These are phyloP conservation scores for Oligia strigilis DNA, from an alignment of 2,888 invertebrate genomes.

Conservation along the genomic window DNA sequence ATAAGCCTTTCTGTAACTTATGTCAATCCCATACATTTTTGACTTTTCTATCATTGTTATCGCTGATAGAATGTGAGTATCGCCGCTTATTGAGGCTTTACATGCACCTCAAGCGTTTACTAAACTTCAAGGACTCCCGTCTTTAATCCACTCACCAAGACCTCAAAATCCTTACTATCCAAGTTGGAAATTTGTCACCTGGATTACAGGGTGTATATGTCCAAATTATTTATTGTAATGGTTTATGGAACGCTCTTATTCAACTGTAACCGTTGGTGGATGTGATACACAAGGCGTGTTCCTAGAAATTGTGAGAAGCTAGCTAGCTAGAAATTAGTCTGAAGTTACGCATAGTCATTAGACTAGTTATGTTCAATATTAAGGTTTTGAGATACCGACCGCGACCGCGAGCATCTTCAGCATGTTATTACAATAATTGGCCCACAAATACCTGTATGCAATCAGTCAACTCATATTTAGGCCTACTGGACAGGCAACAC, in stretches of 20 bases:
- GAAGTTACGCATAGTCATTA: too few relatives aligned
- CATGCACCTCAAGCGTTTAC: too few relatives aligned
- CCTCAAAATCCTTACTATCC: neutral
- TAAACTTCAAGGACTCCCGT: neutral
- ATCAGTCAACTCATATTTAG: too few relatives aligned
- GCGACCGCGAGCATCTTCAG: too few relatives aligned
- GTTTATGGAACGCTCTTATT: neutral
- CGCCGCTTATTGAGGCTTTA: neutral
- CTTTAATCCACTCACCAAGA: neutral
- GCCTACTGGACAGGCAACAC: too few relatives aligned
- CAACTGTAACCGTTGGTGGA: neutral
- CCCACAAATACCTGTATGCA: too few relatives aligned
- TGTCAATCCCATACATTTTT: neutral
- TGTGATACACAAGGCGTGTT: neutral
- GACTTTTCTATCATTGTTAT: neutral
- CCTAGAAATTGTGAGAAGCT: too few relatives aligned
- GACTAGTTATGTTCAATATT: too few relatives aligned
- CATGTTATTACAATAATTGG: too few relatives aligned
- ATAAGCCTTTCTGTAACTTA: neutral
- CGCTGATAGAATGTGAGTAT: neutral
- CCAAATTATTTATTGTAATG: conserved; percentile 19
- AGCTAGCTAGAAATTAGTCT: neutral
- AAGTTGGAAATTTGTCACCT: conserved; percentile 34
- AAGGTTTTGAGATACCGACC: too few relatives aligned
- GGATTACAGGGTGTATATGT: conserved; percentile 7